phyloP scores from a whole-genome alignment of 2,113 vertebrate species.

The Calypte anna region DNA sequence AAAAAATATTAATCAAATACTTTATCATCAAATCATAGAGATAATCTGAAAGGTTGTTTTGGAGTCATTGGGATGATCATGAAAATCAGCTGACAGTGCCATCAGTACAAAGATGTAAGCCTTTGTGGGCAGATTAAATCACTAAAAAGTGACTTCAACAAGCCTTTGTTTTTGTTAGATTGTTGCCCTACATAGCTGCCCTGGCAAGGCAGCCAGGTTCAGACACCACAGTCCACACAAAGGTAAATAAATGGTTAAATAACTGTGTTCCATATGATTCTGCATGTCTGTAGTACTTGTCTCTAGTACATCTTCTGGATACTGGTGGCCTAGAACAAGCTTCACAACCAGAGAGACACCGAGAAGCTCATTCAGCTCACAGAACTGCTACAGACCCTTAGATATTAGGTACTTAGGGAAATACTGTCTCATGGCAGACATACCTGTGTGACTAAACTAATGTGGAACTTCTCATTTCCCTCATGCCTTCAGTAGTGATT shows the following conservation, averaged over 20 bases:
- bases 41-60: background rate
- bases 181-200: background rate
- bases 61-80: background rate
- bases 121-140: background rate
- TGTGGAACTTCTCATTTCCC: background rate
- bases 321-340: background rate
- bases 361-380: background rate
- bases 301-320: background rate
- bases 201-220: background rate
- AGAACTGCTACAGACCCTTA: background rate
- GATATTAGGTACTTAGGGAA: background rate
- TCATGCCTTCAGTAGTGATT: fast-evolving
- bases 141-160: background rate
- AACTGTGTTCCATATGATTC: background rate
- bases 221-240: background rate
- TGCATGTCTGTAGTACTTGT: background rate
- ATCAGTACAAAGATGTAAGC: background rate
- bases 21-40: background rate
- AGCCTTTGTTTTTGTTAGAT: background rate
- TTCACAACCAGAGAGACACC: background rate
- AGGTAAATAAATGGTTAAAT: background rate
- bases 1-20: background rate
- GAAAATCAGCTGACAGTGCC: background rate
- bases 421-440: fast-evolving
- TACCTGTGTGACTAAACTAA: background rate